Base-by-base conservation (phyloP, 2,797 vertebrate species). In the Anas georgica region DNA sequence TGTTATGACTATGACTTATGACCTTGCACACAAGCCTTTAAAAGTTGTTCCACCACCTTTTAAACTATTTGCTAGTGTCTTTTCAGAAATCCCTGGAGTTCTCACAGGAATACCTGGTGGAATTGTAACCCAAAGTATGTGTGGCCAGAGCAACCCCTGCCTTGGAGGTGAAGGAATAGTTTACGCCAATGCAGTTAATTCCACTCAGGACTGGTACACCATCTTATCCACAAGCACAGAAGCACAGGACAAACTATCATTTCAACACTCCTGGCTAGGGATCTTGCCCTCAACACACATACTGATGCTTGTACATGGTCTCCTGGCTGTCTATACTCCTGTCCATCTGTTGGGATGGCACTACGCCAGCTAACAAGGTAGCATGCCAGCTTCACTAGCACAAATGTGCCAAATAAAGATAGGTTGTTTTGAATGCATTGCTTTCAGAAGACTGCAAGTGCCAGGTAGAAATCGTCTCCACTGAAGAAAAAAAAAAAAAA, bases 331-430 rank as follows among this genome's bases (percentile, higher is more conserved):
- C 97, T 97, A 77, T 78, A 55, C 83, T 94, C 89, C 95, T 95
- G 96, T 96, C 97, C 98, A 98, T 98, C 98, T 98, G 98, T 96
- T 97, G 83, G 84, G 54, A 89, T 98, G 98, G 98, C 98, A 88
- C 22, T 3, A 26, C 2, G 98, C 98, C 98, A 98, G 95, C 88
- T 94, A 78, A 80, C 88, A 90, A 96, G 97, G 97, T 90, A 93
- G 93, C 93, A 95, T 1, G 81, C 96, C 56, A 96, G 96, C 94
- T 90, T 91, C 88, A 50, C 95, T 84, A 79, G 94, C 96, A 90
- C 86, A 96, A 97, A 91, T 56, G 82, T 97, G 94, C 96, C 95
- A 97, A 96, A 92, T 88, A 87, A 95, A 96, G 89, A 97, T 52
- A 78, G 77, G 88, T 78, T 94, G 89, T 86, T 96, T 93, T 56